Evolutionary conservation across 1,140 invertebrate genomes (phyloP).

Genomic region (Aphaenogaster rudis): DNA sequence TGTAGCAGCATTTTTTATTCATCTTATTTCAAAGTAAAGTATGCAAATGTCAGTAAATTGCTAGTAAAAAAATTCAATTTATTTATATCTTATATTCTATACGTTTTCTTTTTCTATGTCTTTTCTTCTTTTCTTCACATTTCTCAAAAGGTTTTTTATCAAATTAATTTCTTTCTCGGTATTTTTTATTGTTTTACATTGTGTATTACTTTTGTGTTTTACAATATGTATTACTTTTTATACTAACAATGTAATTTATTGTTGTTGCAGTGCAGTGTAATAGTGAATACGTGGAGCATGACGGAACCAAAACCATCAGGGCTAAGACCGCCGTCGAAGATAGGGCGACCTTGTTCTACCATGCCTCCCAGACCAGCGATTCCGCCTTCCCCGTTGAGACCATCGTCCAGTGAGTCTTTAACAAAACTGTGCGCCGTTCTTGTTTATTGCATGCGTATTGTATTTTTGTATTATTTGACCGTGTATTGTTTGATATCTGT

Average conservation of each 20-base stretch:
- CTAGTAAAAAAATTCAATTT: neutral
- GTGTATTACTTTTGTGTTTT: neutral
- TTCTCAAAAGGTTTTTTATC: neutral
- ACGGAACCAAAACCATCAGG: constrained; percentile 85
- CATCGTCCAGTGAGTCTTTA: constrained; percentile 78
- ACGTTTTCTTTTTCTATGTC: neutral
- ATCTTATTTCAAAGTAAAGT: neutral
- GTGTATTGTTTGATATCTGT: neutral
- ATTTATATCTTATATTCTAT: neutral
- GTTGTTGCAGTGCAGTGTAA: constrained; percentile 69
- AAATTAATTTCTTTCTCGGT: neutral
- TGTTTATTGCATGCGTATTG: constrained; percentile 17
- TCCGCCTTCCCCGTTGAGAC: constrained; percentile 87
- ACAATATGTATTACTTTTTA: neutral
- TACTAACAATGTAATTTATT: constrained; percentile 43
- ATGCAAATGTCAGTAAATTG: neutral
- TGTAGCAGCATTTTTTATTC: neutral
- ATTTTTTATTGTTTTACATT: neutral
- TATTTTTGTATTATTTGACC: neutral
- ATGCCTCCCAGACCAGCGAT: constrained; percentile 88
- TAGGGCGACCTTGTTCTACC: constrained; percentile 88
- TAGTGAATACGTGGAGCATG: constrained; percentile 73
- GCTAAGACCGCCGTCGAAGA: constrained; percentile 89
- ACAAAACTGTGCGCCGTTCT: constrained; percentile 17
- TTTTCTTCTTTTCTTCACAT: neutral